Conservation (phyloP, 1,140 invertebrate species). For the Agraylea sexmaculata region DNA sequence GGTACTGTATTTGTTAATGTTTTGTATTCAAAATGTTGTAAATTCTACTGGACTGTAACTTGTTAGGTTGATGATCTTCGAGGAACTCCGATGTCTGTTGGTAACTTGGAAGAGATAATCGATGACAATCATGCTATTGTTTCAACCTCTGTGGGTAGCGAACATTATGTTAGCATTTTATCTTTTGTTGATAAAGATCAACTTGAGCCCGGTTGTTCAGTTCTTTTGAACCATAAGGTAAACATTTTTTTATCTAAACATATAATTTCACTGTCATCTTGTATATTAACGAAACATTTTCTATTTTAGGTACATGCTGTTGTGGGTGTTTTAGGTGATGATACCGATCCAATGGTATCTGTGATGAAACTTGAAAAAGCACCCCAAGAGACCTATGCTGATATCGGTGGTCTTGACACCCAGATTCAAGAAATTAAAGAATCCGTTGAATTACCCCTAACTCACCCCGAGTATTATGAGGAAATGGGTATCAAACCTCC, state of each 20-base stretch:
- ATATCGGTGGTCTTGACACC: constrained; percentile 98
- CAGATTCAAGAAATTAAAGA: constrained; percentile 99
- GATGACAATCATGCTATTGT: constrained; percentile 99
- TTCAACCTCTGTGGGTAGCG: constrained; percentile 97
- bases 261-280: background rate
- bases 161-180: constrained; percentile 98
- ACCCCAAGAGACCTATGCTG: constrained; percentile 98
- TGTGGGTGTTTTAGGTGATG: constrained; percentile 95
- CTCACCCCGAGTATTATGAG: constrained; percentile 99
- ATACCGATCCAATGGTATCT: constrained; percentile 99
- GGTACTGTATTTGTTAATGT: constrained; percentile 22
- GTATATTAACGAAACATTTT: constrained; percentile 1
- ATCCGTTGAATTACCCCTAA: constrained; percentile 95
- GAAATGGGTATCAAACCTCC: constrained; percentile 99
- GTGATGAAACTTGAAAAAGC: constrained; percentile 99
- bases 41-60: constrained; percentile 1
- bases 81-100: constrained; percentile 99
- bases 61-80: constrained; percentile 88
- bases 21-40: background rate
- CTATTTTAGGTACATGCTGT: constrained; percentile 82
- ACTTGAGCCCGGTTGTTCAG: constrained; percentile 96
- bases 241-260: constrained; percentile 1
- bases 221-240: constrained; percentile 93
- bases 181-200: constrained; percentile 99
- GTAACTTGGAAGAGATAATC: constrained; percentile 98